phyloP scores from a whole-genome alignment of 2,797 vertebrate species.

The Phrynocephalus forsythii region DNA sequence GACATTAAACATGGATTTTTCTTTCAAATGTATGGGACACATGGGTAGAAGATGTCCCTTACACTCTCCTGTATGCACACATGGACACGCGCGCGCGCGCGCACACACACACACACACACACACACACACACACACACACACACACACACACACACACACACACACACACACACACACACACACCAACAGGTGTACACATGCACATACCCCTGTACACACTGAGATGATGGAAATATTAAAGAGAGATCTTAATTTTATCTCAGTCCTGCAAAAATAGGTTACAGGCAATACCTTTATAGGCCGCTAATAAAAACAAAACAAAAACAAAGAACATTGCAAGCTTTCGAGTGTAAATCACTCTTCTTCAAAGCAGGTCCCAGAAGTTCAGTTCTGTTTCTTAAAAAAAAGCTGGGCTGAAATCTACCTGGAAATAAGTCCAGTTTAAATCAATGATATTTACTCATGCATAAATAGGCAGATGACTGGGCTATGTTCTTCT shows the following conservation, averaged over 20 bases:
- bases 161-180: too few relatives aligned
- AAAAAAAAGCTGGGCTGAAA: background rate
- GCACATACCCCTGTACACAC: too few relatives aligned
- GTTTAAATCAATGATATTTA: background rate
- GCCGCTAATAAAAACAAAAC: too few relatives aligned
- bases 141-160: background rate
- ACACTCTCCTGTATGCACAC: background rate
- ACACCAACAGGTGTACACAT: background rate
- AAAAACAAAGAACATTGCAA: too few relatives aligned
- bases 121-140: too few relatives aligned
- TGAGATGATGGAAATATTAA: too few relatives aligned
- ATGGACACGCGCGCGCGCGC: background rate
- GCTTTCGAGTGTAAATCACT: too few relatives aligned
- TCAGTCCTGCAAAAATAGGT: background rate
- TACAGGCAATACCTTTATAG: too few relatives aligned
- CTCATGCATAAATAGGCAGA: background rate
- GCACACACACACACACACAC: too few relatives aligned
- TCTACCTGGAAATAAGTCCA: background rate
- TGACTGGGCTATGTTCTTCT: background rate
- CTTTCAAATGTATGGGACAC: background rate
- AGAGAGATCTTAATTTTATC: background rate
- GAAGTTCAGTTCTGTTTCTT: background rate
- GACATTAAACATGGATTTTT: background rate
- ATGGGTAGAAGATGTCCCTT: background rate
- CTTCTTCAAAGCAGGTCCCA: too few relatives aligned